Percentiles rank a stretch among this genome's conserved stretches.
phyloP scores from a whole-genome alignment of 2,888 invertebrate genomes.

The Ectobius pallidus region DNA sequence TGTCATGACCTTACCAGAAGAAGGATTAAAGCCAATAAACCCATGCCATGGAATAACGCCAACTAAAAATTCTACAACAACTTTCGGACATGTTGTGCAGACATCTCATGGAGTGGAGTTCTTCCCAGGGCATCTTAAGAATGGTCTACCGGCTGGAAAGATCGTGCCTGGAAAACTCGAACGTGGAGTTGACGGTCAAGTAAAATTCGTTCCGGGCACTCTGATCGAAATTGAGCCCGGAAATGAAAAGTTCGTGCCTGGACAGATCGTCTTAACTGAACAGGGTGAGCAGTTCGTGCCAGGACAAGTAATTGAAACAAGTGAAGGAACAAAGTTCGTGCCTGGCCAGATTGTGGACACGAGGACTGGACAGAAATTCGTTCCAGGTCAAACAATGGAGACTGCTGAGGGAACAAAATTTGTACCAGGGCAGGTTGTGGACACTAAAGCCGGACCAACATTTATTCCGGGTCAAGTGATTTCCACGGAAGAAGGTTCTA shows the following conservation, averaged over 20 bases:
- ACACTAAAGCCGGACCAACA: conserved; percentile 75
- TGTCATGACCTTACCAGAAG: conserved; percentile 53
- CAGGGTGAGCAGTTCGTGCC: conserved; percentile 74
- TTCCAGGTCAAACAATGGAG: conserved; percentile 74
- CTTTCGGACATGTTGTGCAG: conserved; percentile 72
- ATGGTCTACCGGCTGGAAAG: conserved; percentile 62
- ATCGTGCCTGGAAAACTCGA: conserved; percentile 66
- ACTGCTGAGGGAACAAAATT: conserved; percentile 74
- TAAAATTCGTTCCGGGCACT: conserved; percentile 71
- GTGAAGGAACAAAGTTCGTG: conserved; percentile 73
- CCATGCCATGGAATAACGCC: conserved; percentile 61
- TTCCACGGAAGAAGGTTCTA: conserved; percentile 64
- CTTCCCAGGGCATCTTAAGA: conserved; percentile 61
- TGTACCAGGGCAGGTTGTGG: conserved; percentile 79
- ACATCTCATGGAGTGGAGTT: conserved; percentile 69
- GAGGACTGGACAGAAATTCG: conserved; percentile 67
- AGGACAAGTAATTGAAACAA: conserved; percentile 74
- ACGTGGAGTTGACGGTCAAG: conserved; percentile 65
- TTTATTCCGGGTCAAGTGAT: conserved; percentile 82
- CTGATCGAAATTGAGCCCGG: conserved; percentile 70
- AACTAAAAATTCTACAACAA: conserved; percentile 54
- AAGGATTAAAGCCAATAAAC: conserved; percentile 62
- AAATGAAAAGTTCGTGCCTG: conserved; percentile 64
- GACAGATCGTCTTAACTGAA: conserved; percentile 71
- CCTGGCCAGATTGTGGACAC: conserved; percentile 79